A percentile compares a stretch with the other conserved stretches of the same genome.
These are phyloP conservation scores for Amiota mariae DNA, from an alignment of 2,888 invertebrate species.

Conservation along the genomic window DNA sequence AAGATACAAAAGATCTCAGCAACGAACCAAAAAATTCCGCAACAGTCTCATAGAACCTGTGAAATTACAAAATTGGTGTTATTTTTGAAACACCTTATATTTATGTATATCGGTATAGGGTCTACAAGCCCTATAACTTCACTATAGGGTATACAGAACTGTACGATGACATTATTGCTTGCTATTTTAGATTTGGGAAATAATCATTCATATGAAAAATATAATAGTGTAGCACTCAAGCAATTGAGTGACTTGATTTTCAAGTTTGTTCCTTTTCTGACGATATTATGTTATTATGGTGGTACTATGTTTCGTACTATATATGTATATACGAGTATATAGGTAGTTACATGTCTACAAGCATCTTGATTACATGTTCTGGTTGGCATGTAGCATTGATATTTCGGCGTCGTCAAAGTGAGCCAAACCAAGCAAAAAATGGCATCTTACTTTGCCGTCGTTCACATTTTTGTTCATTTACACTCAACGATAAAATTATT, in stretches of 20 bases:
- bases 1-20: too few relatives aligned
- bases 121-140: too few relatives aligned
- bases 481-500: conserved; percentile 41
- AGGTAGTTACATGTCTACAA: conserved; percentile 51
- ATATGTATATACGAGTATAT: conserved; percentile 54
- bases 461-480: conserved; percentile 46
- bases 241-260: conserved; percentile 4
- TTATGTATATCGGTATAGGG: too few relatives aligned
- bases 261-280: conserved; percentile 29
- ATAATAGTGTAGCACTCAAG: too few relatives aligned
- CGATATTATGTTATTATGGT: conserved; percentile 66
- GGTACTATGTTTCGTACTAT: conserved; percentile 24
- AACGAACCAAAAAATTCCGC: too few relatives aligned
- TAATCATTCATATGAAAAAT: too few relatives aligned
- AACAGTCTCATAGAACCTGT: too few relatives aligned
- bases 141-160: too few relatives aligned
- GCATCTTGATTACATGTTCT: conserved; percentile 38
- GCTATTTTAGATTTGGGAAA: too few relatives aligned
- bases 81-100: too few relatives aligned
- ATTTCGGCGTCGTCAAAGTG: conserved; percentile 43
- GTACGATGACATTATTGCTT: too few relatives aligned
- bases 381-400: conserved; percentile 53
- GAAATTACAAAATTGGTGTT: too few relatives aligned
- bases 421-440: not conserved
- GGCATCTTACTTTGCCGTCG: not conserved